These are phyloP conservation scores for Aspidoscelis tigris DNA, from an alignment of 2,113 vertebrate species.

Conservation along the genomic window DNA sequence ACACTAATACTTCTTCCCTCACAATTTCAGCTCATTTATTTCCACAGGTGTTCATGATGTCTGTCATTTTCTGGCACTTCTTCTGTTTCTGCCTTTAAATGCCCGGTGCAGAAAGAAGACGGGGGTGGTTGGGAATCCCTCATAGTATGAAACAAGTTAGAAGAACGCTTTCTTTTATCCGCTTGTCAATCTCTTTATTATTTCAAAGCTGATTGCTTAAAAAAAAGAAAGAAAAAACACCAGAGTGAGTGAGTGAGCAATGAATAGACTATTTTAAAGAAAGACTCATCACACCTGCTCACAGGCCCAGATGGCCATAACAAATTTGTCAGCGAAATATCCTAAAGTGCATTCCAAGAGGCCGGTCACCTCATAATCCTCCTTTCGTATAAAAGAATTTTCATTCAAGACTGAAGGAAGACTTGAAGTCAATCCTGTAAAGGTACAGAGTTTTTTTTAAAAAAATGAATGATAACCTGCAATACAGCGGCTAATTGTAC, in stretches of 20 bases:
- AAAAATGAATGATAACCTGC: not conserved
- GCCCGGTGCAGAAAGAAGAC: not conserved
- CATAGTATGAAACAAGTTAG: constrained; percentile 6
- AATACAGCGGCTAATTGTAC: not conserved
- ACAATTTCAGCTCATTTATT: not conserved
- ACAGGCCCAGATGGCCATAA: constrained; percentile 28
- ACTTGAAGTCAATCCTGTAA: constrained; percentile 27
- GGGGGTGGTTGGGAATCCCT: not conserved
- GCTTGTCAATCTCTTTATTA: constrained; percentile 27
- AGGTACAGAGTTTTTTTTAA: constrained; percentile 15
- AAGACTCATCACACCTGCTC: constrained; percentile 14
- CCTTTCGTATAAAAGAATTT: constrained; percentile 32
- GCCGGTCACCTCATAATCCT: constrained; percentile 39
- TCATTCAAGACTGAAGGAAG: constrained; percentile 7
- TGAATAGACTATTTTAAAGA: constrained; percentile 35
- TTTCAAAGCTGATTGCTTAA: not conserved
- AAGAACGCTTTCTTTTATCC: constrained; percentile 32
- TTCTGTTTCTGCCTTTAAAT: constrained; percentile 25
- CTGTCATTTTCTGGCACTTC: not conserved
- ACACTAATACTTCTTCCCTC: not conserved
- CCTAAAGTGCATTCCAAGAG: constrained; percentile 52
- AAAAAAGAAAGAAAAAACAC: not conserved
- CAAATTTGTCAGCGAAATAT: constrained; percentile 38
- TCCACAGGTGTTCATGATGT: constrained; percentile 5
- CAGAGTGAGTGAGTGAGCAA: constrained; percentile 36